Evolutionary conservation across 2,888 invertebrate species (phyloP).

Genomic region (Lycophotia porphyrea): DNA sequence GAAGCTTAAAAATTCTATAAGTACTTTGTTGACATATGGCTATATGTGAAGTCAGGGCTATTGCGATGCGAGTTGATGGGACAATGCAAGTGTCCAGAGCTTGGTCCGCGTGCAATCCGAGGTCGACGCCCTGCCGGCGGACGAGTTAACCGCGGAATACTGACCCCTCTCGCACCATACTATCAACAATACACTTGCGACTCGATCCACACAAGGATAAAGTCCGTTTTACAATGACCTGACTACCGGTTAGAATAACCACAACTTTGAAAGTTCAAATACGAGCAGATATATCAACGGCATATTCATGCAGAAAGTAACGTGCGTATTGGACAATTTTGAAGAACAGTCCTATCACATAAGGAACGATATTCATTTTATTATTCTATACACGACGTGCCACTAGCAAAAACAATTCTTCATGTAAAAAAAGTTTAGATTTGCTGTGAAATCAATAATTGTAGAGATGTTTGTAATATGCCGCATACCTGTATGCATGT

Average conservation of each 20-base stretch:
- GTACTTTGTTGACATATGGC: constrained; percentile 20
- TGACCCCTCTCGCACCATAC: constrained; percentile 79
- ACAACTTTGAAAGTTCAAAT: constrained; percentile 72
- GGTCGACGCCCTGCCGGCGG: constrained; percentile 82
- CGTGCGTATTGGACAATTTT: constrained; percentile 65
- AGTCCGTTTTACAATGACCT: constrained; percentile 66
- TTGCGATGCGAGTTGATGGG: constrained; percentile 73
- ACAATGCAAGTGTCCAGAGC: constrained; percentile 80
- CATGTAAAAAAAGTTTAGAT: constrained; percentile 33
- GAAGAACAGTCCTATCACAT: constrained; percentile 50
- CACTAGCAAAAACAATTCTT: constrained; percentile 28
- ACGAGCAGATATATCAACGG: constrained; percentile 68
- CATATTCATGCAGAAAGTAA: constrained; percentile 70
- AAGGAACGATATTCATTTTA: constrained; percentile 31
- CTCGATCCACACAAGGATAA: constrained; percentile 68
- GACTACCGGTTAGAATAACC: constrained; percentile 63
- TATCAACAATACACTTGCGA: constrained; percentile 70
- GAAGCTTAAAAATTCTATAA: constrained; percentile 24
- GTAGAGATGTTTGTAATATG: constrained; percentile 47
- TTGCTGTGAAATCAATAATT: constrained; percentile 59
- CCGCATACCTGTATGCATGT: constrained; percentile 40
- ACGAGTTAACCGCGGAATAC: constrained; percentile 83
- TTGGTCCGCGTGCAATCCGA: constrained; percentile 76
- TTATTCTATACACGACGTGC: constrained; percentile 46
- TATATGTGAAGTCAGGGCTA: constrained; percentile 72